These are phyloP conservation scores for Euphydryas editha DNA, from an alignment of 2,888 invertebrate species.

Conservation along the genomic window DNA sequence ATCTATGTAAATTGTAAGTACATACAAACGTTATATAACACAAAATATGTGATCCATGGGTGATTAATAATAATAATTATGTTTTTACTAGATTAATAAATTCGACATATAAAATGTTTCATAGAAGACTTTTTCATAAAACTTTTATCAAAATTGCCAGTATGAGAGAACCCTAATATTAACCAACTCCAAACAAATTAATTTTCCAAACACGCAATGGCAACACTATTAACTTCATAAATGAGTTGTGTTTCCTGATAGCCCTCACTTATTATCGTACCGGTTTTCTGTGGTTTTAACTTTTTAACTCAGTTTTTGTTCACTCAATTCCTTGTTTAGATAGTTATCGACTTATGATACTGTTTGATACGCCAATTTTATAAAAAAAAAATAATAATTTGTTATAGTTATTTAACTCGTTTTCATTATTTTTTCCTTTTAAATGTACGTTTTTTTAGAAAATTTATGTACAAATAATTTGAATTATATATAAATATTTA, in stretches of 20 bases:
- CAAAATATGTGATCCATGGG: too few relatives aligned
- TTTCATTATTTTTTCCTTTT: neutral
- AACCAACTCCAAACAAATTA: conserved; percentile 67
- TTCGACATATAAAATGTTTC: neutral
- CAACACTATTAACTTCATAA: conserved; percentile 67
- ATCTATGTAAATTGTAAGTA: too few relatives aligned
- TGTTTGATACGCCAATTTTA: conserved; percentile 18
- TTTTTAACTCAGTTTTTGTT: conserved; percentile 36
- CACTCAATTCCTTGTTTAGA: conserved; percentile 37
- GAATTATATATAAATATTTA: too few relatives aligned
- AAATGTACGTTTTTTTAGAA: neutral
- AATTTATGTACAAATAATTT: too few relatives aligned
- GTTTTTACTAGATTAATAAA: too few relatives aligned
- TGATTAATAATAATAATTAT: too few relatives aligned
- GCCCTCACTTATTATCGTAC: conserved; percentile 57
- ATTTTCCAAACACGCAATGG: conserved; percentile 76
- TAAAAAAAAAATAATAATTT: neutral
- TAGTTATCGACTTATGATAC: conserved; percentile 33
- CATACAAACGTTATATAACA: too few relatives aligned
- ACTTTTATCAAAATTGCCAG: neutral
- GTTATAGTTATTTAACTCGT: neutral
- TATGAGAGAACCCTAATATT: conserved; percentile 55
- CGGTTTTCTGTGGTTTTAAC: conserved; percentile 56
- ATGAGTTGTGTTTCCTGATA: conserved; percentile 68
- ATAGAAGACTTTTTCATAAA: neutral